phyloP scores from a whole-genome alignment of 2,888 invertebrate genomes.

The Ephialtes manifestator region DNA sequence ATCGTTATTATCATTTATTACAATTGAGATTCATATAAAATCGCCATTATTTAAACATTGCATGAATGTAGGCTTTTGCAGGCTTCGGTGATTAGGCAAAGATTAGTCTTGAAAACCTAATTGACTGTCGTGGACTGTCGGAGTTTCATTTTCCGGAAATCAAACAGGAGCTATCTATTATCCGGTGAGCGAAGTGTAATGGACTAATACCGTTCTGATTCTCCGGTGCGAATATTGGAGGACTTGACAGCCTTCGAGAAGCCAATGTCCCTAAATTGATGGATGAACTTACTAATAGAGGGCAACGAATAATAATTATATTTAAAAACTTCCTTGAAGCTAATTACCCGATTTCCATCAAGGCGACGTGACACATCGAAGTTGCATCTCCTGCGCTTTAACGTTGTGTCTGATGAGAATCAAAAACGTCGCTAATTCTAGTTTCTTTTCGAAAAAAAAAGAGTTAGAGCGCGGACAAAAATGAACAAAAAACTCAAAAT shows the following conservation, averaged over 20 bases:
- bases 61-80: not conserved
- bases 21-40: too few species aligned
- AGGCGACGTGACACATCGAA: not conserved
- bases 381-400: not conserved
- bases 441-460: too few species aligned
- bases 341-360: not conserved
- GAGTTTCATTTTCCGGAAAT: not conserved
- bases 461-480: too few species aligned
- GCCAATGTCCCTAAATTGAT: not conserved
- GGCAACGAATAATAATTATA: not conserved
- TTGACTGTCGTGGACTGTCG: not conserved
- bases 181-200: not conserved
- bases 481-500: too few species aligned
- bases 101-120: not conserved
- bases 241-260: not conserved
- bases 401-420: not conserved
- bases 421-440: not conserved
- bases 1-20: too few species aligned
- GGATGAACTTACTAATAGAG: constrained; percentile 11
- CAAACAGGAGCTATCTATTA: not conserved
- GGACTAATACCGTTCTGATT: not conserved
- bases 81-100: not conserved
- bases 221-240: not conserved
- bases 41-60: too few species aligned
- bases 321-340: not conserved